Base-by-base conservation (phyloP, 2,888 invertebrate species). In the Desoria tigrina region DNA sequence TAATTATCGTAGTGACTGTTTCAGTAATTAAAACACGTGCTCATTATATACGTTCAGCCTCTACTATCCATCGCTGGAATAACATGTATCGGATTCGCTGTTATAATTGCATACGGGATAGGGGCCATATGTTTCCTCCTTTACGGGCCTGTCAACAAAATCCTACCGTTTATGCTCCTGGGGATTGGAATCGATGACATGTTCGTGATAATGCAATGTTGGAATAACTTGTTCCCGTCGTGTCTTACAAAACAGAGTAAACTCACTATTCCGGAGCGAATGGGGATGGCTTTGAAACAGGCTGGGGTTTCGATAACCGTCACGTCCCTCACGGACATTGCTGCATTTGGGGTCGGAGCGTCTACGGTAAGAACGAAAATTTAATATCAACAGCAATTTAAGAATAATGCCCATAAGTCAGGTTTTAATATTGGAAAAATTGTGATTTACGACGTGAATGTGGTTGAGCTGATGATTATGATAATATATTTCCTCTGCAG, bases 251-350 rank as follows among this genome's bases (percentile, higher is more conserved):
- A 57, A 24, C 27, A 57, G 18, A 60, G 57, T 51, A 64, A 71
- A 55, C 58, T 60, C 69, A 79, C 87, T 16, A 78, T 88, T 49
- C 83, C 85, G 18, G 83, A 87, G 75, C 84, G 84, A 79, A 83
- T 90, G 60, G 90, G 86, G 0, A 79, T 85, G 54, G 87, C 88
- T 84, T 79, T 91, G 60, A 86, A 87, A 79, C 89, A 90, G 78
- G 90, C 90, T 2, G 92, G 91, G 2, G 88, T 90, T 0, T 90
- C 91, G 1, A 90, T 92, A 71, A 89, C 88, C 1, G 87, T 92
- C 37, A 92, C 92, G 6, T 90, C 90, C 1, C 83, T 90, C 71
- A 92, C 91, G 1, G 91, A 92, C 79, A 87, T 90, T 58, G 85
- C 89, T 28, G 91, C 91, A 42, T 87, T 92, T 77, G 81, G 88